These are phyloP conservation scores for Oscheius sp. DNA, from an alignment of 2,888 invertebrate species.

Conservation along the genomic window DNA sequence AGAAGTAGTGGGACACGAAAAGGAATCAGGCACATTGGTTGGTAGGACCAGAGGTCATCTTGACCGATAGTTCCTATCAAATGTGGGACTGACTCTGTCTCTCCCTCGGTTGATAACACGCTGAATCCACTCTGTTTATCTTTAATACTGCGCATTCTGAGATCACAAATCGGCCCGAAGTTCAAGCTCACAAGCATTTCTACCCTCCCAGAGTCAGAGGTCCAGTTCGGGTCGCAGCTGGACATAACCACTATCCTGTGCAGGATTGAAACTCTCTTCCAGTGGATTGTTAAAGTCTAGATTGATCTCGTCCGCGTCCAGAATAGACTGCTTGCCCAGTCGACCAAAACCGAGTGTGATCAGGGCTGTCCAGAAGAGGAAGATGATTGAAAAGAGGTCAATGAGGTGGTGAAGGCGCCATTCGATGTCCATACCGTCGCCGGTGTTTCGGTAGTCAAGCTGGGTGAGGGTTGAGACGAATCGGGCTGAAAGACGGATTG, in stretches of 20 bases:
- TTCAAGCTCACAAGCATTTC: too few relatives aligned
- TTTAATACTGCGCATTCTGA: too few relatives aligned
- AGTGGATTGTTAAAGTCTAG: constrained; percentile 36
- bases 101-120: too few relatives aligned
- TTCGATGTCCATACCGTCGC: constrained; percentile 22
- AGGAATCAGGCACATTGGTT: too few relatives aligned
- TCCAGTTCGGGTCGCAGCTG: constrained; percentile 28
- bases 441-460: constrained; percentile 35
- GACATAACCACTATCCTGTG: constrained; percentile 11
- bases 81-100: too few relatives aligned
- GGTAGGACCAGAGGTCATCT: too few relatives aligned
- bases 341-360: not conserved
- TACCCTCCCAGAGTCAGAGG: not conserved
- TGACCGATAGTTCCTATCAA: too few relatives aligned
- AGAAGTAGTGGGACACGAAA: too few relatives aligned
- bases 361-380: constrained; percentile 20
- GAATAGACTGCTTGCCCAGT: constrained; percentile 12
- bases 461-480: constrained; percentile 28
- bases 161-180: too few relatives aligned
- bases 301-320: not conserved
- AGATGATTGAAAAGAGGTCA: constrained; percentile 16
- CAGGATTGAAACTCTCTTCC: not conserved
- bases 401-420: constrained; percentile 32
- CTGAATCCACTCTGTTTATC: too few relatives aligned
- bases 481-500: constrained; percentile 16